Base-by-base conservation (phyloP, 2,113 vertebrate species). In the Toxotes chatareus region DNA sequence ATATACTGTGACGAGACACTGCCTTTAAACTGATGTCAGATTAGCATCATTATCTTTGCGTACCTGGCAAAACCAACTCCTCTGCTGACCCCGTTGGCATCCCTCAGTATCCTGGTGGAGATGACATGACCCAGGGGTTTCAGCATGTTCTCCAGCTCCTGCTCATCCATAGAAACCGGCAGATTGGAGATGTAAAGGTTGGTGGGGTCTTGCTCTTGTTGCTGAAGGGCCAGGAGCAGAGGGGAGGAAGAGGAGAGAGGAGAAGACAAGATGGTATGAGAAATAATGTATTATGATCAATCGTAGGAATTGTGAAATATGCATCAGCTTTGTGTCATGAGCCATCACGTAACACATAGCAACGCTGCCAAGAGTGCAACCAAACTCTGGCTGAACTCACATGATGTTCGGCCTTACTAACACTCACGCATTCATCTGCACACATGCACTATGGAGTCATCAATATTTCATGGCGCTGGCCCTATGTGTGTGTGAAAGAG, bases 141-240 rank as follows among this genome's bases (percentile, higher is more conserved):
- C 92, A 99, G 95, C 98, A 98, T 98, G 80, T 97, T 98, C 95
- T 99, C 98, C 91, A 99, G 95, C 90, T 99, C 98, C 94, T 99
- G 98, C 87, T 99, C 97, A 74, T 99, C 98, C 98, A 99, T 99
- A 53, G 97, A 99, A 90, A 98, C 95, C 0, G 98, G 98, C 91
- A 99, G 95, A 93, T 99, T 99, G 90, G 98, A 99, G 95, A 99
- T 99, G 95, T 99, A 99, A 78, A 99, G 95, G 93, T 99, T 99
- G 84, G 98, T 99, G 88, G 98, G 98, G 88, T 99, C 98, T 95
- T 99, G 98, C 89, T 99, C 98, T 95, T 99, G 98, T 98, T 99
- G 98, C 98, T 99, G 92, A 4, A 51, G 4, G 88, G 47, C 9
- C 32, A 59, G 36, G 56, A 69, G 47, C 38, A 61, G 17, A 64